A percentile compares a stretch with the other conserved stretches of the same genome.
Conservation (phyloP, 2,888 invertebrate species). For the Cheiracanthium punctorium region DNA sequence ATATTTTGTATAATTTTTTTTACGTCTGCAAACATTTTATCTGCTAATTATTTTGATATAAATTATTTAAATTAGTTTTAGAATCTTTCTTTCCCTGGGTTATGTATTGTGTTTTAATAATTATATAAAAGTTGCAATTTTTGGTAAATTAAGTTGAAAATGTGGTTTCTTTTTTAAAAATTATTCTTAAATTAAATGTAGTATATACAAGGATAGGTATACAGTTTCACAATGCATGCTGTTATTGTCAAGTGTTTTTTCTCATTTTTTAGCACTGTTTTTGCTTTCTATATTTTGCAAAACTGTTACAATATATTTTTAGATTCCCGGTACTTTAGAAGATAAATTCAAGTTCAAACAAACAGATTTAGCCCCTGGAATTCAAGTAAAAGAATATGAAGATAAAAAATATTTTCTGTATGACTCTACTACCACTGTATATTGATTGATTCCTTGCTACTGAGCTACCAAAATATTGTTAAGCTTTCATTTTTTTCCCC, state of each 20-base stretch:
- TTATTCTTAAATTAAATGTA: too few species aligned
- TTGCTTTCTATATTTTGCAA: background rate
- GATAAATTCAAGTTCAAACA: conserved; percentile 76
- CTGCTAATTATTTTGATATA: too few species aligned
- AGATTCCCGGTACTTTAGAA: conserved; percentile 64
- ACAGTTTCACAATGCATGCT: background rate
- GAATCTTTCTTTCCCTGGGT: too few species aligned
- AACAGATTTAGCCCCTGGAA: conserved; percentile 26
- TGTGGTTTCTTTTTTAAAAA: conserved; percentile 49
- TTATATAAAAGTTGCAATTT: background rate
- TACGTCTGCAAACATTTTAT: too few species aligned
- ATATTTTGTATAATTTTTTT: too few species aligned
- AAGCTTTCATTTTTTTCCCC: conserved; percentile 2
- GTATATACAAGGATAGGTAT: background rate
- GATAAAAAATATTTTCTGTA: conserved; percentile 54
- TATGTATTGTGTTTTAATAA: background rate
- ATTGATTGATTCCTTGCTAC: conserved; percentile 10
- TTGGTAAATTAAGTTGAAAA: conserved; percentile 22
- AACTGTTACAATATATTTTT: conserved; percentile 31
- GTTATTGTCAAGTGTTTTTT: background rate
- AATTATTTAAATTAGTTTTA: too few species aligned
- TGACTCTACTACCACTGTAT: conserved; percentile 49
- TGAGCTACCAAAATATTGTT: background rate
- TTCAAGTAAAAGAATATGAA: conserved; percentile 49
- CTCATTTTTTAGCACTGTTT: background rate